Evolutionary conservation across 2,797 vertebrate genomes (phyloP).

Genomic region (Pangasius krempfi): DNA sequence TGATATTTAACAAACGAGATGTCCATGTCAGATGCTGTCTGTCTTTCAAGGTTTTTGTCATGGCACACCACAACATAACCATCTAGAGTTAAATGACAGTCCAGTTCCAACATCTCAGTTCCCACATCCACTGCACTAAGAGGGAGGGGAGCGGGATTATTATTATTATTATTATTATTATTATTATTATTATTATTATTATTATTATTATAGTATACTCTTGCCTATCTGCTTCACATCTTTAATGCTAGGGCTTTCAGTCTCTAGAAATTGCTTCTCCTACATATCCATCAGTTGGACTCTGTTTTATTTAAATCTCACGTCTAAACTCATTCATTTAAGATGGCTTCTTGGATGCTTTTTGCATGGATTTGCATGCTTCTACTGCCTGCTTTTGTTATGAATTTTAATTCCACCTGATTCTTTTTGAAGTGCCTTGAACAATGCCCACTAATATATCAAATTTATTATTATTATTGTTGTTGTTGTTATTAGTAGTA

Average conservation of each 20-base stretch:
- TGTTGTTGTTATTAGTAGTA: background rate
- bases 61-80: conserved; percentile 87
- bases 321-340: background rate
- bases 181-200: background rate
- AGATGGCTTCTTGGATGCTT: background rate
- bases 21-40: conserved; percentile 69
- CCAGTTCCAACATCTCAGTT: conserved; percentile 85
- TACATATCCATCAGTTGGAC: background rate
- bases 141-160: background rate
- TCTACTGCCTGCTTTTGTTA: background rate
- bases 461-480: background rate
- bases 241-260: background rate
- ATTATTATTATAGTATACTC: background rate
- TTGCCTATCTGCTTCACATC: background rate
- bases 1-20: conserved; percentile 61
- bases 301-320: background rate
- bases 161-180: background rate
- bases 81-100: conserved; percentile 84
- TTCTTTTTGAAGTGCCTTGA: background rate
- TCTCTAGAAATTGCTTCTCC: background rate
- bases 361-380: conserved; percentile 23
- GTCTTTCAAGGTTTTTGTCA: conserved; percentile 82
- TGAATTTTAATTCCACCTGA: too few species aligned
- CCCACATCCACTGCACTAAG: conserved; percentile 74
- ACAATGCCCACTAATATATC: background rate